These are phyloP conservation scores for Cepaea nemoralis DNA, from an alignment of 1,140 invertebrate species.

Conservation along the genomic window DNA sequence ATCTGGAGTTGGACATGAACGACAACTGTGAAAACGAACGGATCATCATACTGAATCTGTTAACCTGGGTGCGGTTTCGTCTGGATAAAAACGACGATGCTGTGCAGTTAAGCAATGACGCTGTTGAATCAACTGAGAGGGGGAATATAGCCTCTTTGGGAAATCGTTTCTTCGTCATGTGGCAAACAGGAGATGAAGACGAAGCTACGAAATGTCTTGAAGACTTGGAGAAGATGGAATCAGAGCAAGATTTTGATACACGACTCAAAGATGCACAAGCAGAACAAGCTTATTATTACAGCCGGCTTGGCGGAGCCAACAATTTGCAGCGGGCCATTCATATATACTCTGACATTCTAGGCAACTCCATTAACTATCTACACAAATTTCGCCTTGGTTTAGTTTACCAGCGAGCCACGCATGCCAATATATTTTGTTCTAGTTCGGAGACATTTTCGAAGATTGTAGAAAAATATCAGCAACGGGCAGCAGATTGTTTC, in stretches of 20 bases:
- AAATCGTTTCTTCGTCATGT: not conserved
- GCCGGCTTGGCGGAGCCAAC: not conserved
- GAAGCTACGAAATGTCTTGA: not conserved
- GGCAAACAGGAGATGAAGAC: not conserved
- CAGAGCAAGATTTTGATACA: not conserved
- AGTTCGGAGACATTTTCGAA: not conserved
- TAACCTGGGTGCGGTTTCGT: not conserved
- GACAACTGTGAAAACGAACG: not conserved
- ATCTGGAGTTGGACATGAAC: not conserved
- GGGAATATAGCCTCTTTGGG: not conserved
- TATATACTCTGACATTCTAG: not conserved
- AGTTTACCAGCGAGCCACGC: not conserved
- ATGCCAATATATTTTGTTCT: not conserved
- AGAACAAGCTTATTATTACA: not conserved
- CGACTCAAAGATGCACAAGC: not conserved
- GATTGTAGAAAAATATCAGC: not conserved
- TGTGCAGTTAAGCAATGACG: not conserved
- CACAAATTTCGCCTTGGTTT: slow-evolving; percentile 1
- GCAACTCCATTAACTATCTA: not conserved
- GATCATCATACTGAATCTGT: not conserved
- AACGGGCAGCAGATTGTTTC: not conserved
- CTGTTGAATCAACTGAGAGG: not conserved
- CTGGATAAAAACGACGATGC: not conserved
- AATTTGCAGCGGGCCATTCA: not conserved
- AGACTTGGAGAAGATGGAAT: not conserved